Evolutionary conservation across 2,797 vertebrate genomes (phyloP).

Genomic region (Sciaenops ocellatus): DNA sequence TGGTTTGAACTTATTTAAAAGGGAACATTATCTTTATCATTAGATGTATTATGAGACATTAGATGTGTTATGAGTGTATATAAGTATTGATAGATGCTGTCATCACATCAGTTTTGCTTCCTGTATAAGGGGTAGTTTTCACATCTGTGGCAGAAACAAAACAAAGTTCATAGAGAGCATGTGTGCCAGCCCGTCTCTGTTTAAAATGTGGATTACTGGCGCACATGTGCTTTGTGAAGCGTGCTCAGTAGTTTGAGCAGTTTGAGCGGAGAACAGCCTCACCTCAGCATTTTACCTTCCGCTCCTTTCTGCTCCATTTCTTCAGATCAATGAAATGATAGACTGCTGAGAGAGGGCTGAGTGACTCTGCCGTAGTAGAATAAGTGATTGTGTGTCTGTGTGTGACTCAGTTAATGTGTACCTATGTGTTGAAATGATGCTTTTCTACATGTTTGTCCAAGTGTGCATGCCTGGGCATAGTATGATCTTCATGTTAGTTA

Average conservation of each 20-base stretch:
- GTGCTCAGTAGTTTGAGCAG: constrained; percentile 15
- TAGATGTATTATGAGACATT: background rate
- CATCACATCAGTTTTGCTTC: background rate
- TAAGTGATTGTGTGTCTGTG: constrained; percentile 18
- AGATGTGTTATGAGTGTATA: background rate
- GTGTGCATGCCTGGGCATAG: background rate
- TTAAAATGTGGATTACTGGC: background rate
- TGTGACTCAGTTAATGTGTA: constrained; percentile 17
- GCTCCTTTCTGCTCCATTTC: constrained; percentile 49
- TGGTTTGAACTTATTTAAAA: background rate
- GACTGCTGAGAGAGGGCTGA: constrained; percentile 29
- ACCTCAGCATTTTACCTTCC: constrained; percentile 40
- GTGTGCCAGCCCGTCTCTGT: background rate
- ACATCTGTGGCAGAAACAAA: background rate
- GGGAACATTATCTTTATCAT: background rate
- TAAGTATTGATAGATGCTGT: background rate
- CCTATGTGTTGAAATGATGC: background rate
- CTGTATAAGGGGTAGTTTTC: background rate
- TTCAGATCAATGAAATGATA: constrained; percentile 50
- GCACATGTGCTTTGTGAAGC: constrained; percentile 2
- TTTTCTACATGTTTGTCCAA: background rate
- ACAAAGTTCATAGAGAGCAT: background rate
- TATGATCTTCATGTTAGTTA: background rate
- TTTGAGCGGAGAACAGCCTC: constrained; percentile 4
- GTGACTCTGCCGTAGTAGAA: constrained; percentile 11